Conservation (phyloP, 2,888 invertebrate genomes). For the Phaonia tiefii region DNA sequence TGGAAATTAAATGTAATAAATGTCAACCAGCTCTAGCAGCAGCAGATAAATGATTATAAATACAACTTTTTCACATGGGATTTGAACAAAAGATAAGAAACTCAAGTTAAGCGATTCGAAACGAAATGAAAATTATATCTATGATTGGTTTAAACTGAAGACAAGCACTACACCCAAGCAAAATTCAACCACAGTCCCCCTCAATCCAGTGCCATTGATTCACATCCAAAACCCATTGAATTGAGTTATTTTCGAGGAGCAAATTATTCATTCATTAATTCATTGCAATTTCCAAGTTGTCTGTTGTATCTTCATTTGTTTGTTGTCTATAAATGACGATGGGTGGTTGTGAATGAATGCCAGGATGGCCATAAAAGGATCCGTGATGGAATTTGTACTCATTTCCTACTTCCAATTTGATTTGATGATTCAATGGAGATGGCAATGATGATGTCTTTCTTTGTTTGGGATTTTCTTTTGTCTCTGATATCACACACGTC, state of each 20-base stretch:
- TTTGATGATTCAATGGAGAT: too few species aligned
- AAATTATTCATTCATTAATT: slow-evolving; percentile 13
- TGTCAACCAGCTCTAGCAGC: too few species aligned
- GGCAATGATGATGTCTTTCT: slow-evolving; percentile 8
- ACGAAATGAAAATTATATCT: too few species aligned
- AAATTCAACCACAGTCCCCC: slow-evolving; percentile 14
- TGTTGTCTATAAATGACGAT: too few species aligned
- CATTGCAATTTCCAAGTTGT: neutral
- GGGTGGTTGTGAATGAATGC: slow-evolving; percentile 24
- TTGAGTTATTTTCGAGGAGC: slow-evolving; percentile 4
- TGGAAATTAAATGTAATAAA: neutral
- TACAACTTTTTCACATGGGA: too few species aligned
- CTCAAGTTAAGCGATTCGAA: too few species aligned
- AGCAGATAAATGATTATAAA: too few species aligned
- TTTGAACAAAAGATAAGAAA: too few species aligned
- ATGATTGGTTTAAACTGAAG: slow-evolving; percentile 1
- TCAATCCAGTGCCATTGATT: too few species aligned
- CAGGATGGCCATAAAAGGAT: slow-evolving; percentile 29
- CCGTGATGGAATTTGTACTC: slow-evolving; percentile 31
- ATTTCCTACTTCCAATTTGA: slow-evolving; percentile 50
- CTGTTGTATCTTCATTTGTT: too few species aligned
- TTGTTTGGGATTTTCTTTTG: neutral
- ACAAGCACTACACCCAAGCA: slow-evolving; percentile 8
- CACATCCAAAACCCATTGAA: too few species aligned
- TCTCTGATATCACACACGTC: neutral